Conservation (phyloP, 1,140 invertebrate genomes). For the Teleogryllus occipitalis region DNA sequence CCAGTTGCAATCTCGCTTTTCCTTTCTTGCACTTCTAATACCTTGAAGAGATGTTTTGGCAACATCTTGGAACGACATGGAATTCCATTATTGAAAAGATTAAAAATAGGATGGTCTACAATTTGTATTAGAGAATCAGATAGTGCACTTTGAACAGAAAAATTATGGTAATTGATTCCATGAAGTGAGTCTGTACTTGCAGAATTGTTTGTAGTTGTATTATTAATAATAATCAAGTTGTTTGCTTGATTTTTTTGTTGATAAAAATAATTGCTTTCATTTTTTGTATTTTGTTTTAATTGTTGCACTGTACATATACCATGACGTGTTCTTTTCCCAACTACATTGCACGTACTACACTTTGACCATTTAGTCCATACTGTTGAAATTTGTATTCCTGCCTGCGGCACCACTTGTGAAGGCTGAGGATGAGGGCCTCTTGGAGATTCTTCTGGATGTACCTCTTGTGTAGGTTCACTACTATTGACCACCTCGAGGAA, state of each 20-base stretch:
- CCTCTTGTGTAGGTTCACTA: conserved; percentile 27
- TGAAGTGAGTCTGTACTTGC: no score
- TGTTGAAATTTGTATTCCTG: conserved; percentile 31
- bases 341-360: conserved; percentile 50
- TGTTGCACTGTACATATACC: conserved; percentile 46
- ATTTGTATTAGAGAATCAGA: no score
- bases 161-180: no score
- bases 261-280: not conserved
- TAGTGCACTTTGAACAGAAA: no score
- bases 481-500: conserved; percentile 40
- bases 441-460: conserved; percentile 30
- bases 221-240: not conserved
- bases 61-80: conserved; percentile 50
- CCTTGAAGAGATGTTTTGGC: conserved; percentile 36
- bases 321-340: conserved; percentile 43
- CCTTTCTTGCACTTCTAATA: conserved; percentile 36
- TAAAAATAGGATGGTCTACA: conserved; percentile 26
- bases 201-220: not conserved
- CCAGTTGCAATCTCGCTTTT: conserved; percentile 48
- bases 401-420: conserved; percentile 29
- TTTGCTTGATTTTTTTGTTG: not conserved
- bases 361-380: conserved; percentile 49
- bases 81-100: conserved; percentile 44
- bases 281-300: not conserved
- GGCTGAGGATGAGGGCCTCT: conserved; percentile 29